Base-by-base conservation (phyloP, 2,113 vertebrate genomes). In the Nanorana parkeri region DNA sequence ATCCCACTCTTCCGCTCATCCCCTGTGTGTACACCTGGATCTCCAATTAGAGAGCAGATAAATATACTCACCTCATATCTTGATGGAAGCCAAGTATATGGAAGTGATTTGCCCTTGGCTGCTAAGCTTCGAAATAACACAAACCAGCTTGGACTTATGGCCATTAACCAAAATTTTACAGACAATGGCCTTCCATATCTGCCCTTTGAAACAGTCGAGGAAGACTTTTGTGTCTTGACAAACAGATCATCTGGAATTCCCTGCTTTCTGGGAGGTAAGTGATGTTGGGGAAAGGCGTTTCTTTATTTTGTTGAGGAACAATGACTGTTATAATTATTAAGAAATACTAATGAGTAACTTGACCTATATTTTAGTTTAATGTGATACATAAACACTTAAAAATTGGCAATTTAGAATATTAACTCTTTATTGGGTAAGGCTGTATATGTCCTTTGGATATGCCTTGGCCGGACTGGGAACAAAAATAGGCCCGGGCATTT, bases 31-130 rank as follows among this genome's bases (percentile, higher is more conserved):
- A 80, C 90, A 0, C 83, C 75, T 0, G 80, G 80, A 15, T 83
- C 80, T 21, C 92, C 82, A 1, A 77, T 89, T 8, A 90, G 95
- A 2, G 95, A 98, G 64, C 97, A 99, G 91, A 93, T 99, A 81
- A 97, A 97, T 0, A 90, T 92, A 0, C 94, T 97, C 89, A 98
- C 94, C 2, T 91, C 96, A 7, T 98, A 95, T 19, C 78, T 97
- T 2, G 96, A 98, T 0, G 95, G 93, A 90, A 99, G 95, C 2
- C 87, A 93, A 87, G 95, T 98, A 17, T 99, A 98, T 0, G 95
- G 96, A 81, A 98, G 96, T 0, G 94, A 96, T 23, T 76, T 21
- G 0, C 16, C 78, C 0, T 47, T 95, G 68, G 94, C 94, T 19
- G 3, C 0, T 0, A 83, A 28, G 0, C 91, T 98, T 72, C 91